phyloP scores from a whole-genome alignment of 2,113 vertebrate species.

The Guaruba guarouba region DNA sequence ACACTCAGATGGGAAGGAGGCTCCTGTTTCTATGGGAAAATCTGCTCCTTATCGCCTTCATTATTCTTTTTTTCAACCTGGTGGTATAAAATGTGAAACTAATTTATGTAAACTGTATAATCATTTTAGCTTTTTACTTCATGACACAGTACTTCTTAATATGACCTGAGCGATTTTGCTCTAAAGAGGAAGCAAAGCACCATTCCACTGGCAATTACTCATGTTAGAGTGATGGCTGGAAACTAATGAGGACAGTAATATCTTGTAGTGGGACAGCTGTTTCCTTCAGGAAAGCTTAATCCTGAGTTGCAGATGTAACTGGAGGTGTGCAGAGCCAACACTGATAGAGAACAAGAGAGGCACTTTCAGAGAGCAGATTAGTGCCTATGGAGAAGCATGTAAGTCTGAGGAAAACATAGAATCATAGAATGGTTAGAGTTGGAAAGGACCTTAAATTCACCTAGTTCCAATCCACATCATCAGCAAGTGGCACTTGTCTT shows the following conservation, averaged over 20 bases:
- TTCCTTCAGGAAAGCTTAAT: not conserved
- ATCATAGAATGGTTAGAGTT: not conserved
- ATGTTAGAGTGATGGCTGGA: accelerated
- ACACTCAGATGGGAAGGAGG: not conserved
- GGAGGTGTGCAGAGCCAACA: too few species aligned
- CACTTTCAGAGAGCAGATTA: not conserved
- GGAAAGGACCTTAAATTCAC: not conserved
- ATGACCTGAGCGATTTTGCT: not conserved
- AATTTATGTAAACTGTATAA: not conserved
- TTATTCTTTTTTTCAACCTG: not conserved
- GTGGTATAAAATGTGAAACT: not conserved
- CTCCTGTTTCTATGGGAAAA: not conserved
- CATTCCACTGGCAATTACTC: not conserved
- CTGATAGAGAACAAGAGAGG: too few species aligned
- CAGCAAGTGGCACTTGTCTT: not conserved
- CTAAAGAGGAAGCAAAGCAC: not conserved
- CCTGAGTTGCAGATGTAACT: not conserved
- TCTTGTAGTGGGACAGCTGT: not conserved
- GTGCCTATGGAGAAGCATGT: not conserved
- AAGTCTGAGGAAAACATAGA: not conserved
- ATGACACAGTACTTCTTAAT: not conserved
- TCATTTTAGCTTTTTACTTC: not conserved
- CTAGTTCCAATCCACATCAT: not conserved
- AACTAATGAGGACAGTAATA: not conserved
- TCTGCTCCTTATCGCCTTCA: not conserved